Evolutionary conservation across 1,140 invertebrate genomes (phyloP).

Genomic region (Plutomurus gul): DNA sequence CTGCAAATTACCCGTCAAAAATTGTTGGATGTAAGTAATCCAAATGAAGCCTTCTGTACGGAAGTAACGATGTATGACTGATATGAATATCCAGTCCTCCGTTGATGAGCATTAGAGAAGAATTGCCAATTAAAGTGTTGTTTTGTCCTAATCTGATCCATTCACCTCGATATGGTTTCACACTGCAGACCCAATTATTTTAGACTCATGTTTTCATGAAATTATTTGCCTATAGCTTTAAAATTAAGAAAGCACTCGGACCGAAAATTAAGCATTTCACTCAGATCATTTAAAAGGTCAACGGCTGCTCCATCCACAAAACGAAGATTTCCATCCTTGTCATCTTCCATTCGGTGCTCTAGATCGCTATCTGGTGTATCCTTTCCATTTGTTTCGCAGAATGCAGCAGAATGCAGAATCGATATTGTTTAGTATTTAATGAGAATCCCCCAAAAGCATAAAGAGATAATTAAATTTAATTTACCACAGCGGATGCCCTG

Average conservation of each 20-base stretch:
- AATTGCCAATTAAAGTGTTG: neutral
- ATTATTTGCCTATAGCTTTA: neutral
- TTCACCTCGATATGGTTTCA: neutral
- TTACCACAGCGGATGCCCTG: neutral
- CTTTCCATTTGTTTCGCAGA: neutral
- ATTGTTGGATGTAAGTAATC: conserved; percentile 2
- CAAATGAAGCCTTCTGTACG: neutral
- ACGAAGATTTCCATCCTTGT: neutral
- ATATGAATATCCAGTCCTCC: neutral
- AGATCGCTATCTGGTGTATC: neutral
- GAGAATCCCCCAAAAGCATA: no score
- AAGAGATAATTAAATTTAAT: no score
- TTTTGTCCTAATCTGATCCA: neutral
- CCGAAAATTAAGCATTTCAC: neutral
- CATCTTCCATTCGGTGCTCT: neutral
- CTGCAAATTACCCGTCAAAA: neutral
- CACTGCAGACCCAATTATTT: neutral
- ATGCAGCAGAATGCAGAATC: no score
- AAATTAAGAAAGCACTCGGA: neutral
- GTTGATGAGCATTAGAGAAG: neutral
- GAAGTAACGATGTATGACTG: neutral
- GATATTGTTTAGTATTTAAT: no score
- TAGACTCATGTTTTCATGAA: neutral
- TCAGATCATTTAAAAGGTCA: neutral
- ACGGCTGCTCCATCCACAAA: neutral